These are phyloP conservation scores for Echinarachnius parma DNA, from an alignment of 53 echinoderm and acorn worm species.

Conservation along the genomic window DNA sequence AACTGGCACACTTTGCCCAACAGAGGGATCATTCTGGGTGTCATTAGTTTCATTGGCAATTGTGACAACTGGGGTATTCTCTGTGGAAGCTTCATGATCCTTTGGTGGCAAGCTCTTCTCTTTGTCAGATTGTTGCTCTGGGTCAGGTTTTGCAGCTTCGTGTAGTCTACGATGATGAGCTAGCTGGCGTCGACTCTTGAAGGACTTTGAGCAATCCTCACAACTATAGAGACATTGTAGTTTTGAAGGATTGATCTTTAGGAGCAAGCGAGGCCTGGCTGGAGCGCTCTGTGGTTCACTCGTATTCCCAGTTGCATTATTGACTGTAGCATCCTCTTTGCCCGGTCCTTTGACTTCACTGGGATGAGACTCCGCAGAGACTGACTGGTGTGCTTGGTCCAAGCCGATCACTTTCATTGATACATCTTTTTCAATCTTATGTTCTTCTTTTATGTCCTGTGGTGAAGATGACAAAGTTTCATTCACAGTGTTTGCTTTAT, in stretches of 20 bases:
- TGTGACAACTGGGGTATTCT: not conserved
- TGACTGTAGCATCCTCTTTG: no score
- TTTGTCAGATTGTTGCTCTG: not conserved
- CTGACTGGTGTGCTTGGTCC: no score
- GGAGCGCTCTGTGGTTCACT: not conserved
- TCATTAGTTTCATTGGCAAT: not conserved
- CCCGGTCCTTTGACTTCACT: no score
- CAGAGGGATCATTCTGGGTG: not conserved
- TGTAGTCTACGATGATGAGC: conserved; percentile 20
- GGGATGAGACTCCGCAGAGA: no score
- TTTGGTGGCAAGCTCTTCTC: not conserved
- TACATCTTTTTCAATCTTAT: no score
- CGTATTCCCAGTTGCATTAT: no score
- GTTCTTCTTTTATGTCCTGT: no score
- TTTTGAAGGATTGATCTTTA: conserved; percentile 62
- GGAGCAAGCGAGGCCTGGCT: conserved; percentile 40
- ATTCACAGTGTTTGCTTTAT: no score
- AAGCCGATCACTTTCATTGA: no score
- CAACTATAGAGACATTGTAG: conserved; percentile 55
- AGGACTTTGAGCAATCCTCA: conserved; percentile 40
- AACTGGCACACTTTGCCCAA: not conserved
- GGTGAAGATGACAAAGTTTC: no score
- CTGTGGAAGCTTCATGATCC: not conserved
- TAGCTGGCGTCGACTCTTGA: conserved; percentile 36
- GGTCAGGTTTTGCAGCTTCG: not conserved